Evolutionary conservation across 2,888 invertebrate species (phyloP), one percentile per base, ranked within the genome.

Genomic region (Corythucha ciliata): DNA sequence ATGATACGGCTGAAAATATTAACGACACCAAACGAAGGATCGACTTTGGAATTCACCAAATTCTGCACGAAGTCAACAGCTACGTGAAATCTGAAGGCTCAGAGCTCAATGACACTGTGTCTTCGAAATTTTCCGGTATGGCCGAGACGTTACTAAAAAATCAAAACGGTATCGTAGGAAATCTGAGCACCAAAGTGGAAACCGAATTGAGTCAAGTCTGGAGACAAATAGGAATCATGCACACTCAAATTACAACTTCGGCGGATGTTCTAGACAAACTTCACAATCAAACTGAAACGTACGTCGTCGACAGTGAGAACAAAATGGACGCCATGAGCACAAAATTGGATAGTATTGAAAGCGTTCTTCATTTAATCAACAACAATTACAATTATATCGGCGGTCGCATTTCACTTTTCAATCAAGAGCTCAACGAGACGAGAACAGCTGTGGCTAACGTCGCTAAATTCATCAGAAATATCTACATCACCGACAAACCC

Each of bases 161-260:
- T 63, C 87, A 89, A 62, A 77, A 78, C 32, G 77, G 77, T 2
- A 79, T 81, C 0, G 68, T 85, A 51, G 75, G 77, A 4, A 88
- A 88, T 67, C 69, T 89, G 45, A 87, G 82, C 44, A 70, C 76
- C 0, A 81, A 82, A 63, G 79, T 90, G 64, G 87, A 88, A 61
- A 72, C 78, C 12, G 87, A 87, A 65, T 81, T 89, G 66, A 79
- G 81, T 58, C 83, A 86, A 66, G 88, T 91, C 14, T 90, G 90
- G 90, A 73, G 88, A 20, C 90, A 89, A 68, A 89, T 91, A 60
- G 87, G 88, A 57, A 81, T 85, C 51, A 86, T 91, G 85, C 81
- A 85, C 67, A 80, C 81, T 62, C 86, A 89, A 66, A 79, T 91
- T 63, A 79, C 78, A 25, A 78, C 80, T 54, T 87, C 80, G 64